A percentile compares a stretch with the other conserved stretches of the same genome.
These are phyloP conservation scores for Phalacrocorax brasilianus DNA, from an alignment of 2,113 vertebrate species.

Conservation along the genomic window DNA sequence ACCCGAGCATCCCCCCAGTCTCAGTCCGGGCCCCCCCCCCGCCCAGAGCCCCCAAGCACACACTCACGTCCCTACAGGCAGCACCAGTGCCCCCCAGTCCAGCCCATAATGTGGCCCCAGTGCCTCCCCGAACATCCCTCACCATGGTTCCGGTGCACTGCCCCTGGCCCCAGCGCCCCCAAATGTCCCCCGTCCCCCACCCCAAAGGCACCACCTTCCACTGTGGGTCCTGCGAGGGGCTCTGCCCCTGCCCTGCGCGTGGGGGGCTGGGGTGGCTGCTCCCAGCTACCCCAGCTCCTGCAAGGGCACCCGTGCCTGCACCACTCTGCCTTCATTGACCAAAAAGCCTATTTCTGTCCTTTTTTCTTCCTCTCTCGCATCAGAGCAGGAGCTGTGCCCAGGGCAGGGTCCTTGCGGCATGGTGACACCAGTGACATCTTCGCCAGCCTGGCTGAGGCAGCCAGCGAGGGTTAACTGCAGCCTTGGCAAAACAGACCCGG, in stretches of 20 bases:
- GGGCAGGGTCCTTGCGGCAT: neutral
- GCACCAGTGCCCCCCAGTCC: neutral
- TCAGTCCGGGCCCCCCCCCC: too few species aligned
- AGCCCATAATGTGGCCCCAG: neutral
- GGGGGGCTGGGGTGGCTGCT: neutral
- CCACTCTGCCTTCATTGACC: neutral
- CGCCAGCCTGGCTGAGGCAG: fast-evolving
- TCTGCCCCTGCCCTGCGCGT: neutral
- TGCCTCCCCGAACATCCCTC: too few species aligned
- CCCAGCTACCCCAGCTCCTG: neutral
- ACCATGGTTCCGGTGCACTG: too few species aligned
- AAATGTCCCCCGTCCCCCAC: fast-evolving
- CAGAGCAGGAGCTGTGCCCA: neutral
- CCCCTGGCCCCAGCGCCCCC: neutral
- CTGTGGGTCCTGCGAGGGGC: neutral
- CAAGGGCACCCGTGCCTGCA: neutral
- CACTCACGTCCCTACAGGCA: neutral
- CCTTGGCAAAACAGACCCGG: neutral
- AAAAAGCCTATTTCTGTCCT: neutral
- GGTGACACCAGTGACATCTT: neutral
- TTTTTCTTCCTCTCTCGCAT: neutral
- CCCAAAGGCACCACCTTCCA: neutral
- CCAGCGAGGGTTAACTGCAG: conserved; percentile 32
- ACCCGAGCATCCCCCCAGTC: too few species aligned
- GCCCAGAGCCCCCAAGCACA: neutral